Percentiles rank a stretch among this genome's conserved stretches.
Evolutionary conservation across 2,888 invertebrate genomes (phyloP).

Genomic region (Alloplasta piceator): DNA sequence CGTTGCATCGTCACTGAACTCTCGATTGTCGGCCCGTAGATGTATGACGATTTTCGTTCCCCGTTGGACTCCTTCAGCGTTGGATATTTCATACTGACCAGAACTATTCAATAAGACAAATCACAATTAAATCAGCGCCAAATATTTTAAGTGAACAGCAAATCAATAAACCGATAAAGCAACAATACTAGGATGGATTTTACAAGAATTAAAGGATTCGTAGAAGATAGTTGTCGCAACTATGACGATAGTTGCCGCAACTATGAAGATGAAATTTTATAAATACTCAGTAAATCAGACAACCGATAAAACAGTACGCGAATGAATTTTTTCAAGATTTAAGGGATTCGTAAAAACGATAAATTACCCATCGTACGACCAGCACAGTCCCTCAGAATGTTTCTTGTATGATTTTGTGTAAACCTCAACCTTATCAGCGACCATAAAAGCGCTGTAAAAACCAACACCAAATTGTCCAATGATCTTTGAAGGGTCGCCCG

Average conservation of each 20-base stretch:
- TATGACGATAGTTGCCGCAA: too few relatives aligned
- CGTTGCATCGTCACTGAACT: slow-evolving; percentile 94
- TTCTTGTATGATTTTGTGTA: slow-evolving; percentile 90
- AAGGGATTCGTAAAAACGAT: slow-evolving; percentile 5
- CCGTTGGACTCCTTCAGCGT: slow-evolving; percentile 91
- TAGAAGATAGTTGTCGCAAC: too few relatives aligned
- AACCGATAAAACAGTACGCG: too few relatives aligned
- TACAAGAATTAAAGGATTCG: too few relatives aligned
- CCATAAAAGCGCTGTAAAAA: slow-evolving; percentile 99
- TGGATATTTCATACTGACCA: slow-evolving; percentile 94
- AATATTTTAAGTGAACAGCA: too few relatives aligned
- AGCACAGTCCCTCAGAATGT: slow-evolving; percentile 90
- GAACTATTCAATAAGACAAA: slow-evolving; percentile 85
- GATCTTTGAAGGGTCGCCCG: slow-evolving; percentile 89
- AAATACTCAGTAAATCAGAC: too few relatives aligned
- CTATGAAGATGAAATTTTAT: too few relatives aligned
- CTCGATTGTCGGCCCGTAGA: slow-evolving; percentile 93
- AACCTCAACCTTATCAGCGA: slow-evolving; percentile 97
- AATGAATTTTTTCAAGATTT: slow-evolving; percentile 15
- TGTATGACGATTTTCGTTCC: slow-evolving; percentile 98
- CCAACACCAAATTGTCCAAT: slow-evolving; percentile 99
- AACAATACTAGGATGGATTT: background rate
- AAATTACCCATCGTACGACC: slow-evolving; percentile 95
- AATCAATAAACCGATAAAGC: too few relatives aligned
- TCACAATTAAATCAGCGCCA: too few relatives aligned